Evolutionary conservation across 2,888 invertebrate species (phyloP).

Genomic region (Melanophora roralis): DNA sequence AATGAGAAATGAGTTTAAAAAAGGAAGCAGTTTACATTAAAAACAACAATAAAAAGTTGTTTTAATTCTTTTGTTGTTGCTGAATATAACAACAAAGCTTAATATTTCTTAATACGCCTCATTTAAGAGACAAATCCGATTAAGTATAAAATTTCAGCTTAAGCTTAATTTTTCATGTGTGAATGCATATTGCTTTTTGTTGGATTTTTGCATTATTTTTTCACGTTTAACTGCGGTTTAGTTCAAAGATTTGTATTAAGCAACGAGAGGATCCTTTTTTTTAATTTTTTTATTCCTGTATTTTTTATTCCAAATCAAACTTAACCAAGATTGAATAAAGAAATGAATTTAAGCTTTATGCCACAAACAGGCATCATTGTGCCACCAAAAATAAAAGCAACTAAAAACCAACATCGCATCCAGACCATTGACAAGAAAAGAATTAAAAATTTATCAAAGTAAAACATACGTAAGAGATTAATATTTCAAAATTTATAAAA

Average conservation of each 20-base stretch:
- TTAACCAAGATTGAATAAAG: neutral
- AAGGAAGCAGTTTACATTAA: neutral
- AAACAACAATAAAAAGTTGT: neutral
- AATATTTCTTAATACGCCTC: constrained; percentile 61
- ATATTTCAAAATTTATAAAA: constrained; percentile 34
- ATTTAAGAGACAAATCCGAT: constrained; percentile 63
- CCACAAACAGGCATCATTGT: constrained; percentile 38
- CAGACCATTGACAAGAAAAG: neutral
- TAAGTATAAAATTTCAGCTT: constrained; percentile 60
- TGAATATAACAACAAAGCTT: constrained; percentile 49
- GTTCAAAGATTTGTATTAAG: constrained; percentile 42
- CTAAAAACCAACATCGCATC: constrained; percentile 1
- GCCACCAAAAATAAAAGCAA: neutral
- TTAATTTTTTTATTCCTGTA: constrained; percentile 6
- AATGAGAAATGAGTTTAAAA: neutral
- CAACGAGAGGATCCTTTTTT: constrained; percentile 43
- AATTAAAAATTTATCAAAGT: neutral
- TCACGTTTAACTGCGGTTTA: constrained; percentile 46
- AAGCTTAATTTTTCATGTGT: constrained; percentile 41
- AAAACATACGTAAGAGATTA: constrained; percentile 38
- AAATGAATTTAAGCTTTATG: constrained; percentile 30
- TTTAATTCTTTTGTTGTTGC: constrained; percentile 21
- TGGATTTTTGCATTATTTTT: neutral
- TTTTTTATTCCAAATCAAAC: neutral
- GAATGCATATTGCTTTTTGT: constrained; percentile 5